phyloP scores from a whole-genome alignment of 1,140 invertebrate species.

The Aphaenogaster rudis region DNA sequence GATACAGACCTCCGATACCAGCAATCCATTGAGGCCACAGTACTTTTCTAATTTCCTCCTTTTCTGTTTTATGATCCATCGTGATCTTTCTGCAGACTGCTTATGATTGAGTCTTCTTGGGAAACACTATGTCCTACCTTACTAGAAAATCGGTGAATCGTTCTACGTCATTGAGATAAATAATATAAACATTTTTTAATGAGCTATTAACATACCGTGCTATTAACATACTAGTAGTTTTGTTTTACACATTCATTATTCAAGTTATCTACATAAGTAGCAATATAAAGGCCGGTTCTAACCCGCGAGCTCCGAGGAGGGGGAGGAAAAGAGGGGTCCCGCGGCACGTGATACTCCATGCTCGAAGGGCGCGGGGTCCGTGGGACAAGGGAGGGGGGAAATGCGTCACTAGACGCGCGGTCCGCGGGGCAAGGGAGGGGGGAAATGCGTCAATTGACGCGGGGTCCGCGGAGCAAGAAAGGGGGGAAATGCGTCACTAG shows the following conservation, averaged over 20 bases:
- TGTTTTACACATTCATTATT: not conserved
- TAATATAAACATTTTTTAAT: constrained; percentile 16
- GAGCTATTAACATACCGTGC: not conserved
- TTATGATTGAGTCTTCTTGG: not conserved
- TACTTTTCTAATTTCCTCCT: not conserved
- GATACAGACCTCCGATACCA: constrained; percentile 63
- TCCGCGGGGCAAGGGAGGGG: too few species aligned
- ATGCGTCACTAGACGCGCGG: too few species aligned
- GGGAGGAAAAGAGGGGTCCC: too few species aligned
- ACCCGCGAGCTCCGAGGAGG: too few species aligned
- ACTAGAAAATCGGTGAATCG: not conserved
- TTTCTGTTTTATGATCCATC: constrained; percentile 6
- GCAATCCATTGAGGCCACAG: constrained; percentile 73
- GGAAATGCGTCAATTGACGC: too few species aligned
- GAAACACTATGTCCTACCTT: not conserved
- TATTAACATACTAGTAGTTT: not conserved
- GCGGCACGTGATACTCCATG: too few species aligned
- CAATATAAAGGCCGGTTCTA: too few species aligned
- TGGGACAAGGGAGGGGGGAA: too few species aligned
- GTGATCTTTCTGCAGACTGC: not conserved
- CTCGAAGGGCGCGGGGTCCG: too few species aligned
- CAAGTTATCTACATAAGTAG: not conserved
- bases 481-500: too few species aligned
- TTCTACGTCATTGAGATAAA: constrained; percentile 17
- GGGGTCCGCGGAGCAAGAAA: too few species aligned